These are phyloP conservation scores for Pterobdella sp. DNA, from an alignment of 2,888 invertebrate genomes.

Conservation along the genomic window DNA sequence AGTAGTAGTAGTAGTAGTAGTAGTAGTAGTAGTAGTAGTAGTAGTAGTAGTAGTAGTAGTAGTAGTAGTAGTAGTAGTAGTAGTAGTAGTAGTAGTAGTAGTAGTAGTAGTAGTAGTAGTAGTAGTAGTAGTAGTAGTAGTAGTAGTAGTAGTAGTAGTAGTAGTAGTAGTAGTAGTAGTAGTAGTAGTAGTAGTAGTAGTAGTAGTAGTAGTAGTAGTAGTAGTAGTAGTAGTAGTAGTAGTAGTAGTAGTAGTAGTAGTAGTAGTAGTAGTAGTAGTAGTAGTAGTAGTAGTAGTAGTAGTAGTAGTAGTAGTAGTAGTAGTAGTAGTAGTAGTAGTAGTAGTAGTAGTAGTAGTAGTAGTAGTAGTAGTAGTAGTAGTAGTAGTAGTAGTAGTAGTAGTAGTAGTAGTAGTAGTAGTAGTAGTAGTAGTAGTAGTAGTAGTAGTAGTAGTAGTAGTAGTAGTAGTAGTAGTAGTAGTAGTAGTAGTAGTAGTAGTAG, in stretches of 20 bases:
- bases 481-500: constrained; percentile 18
- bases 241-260: constrained; percentile 25
- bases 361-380: constrained; percentile 27
- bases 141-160: constrained; percentile 25
- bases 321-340: constrained; percentile 27
- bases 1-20: constrained; percentile 26
- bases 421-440: constrained; percentile 27
- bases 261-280: constrained; percentile 24
- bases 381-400: constrained; percentile 27
- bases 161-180: constrained; percentile 25
- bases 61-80: constrained; percentile 25
- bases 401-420: constrained; percentile 28
- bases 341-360: constrained; percentile 25
- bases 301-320: constrained; percentile 26
- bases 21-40: constrained; percentile 21
- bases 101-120: constrained; percentile 26
- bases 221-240: constrained; percentile 26
- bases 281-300: constrained; percentile 26
- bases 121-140: constrained; percentile 27
- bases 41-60: constrained; percentile 26
- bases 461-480: constrained; percentile 15
- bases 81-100: constrained; percentile 26
- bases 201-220: constrained; percentile 25
- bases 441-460: constrained; percentile 27
- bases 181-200: constrained; percentile 26